Evolutionary conservation across 2,113 vertebrate genomes (phyloP), one percentile per base, ranked within the genome.

Genomic region (Dasyornis broadbenti): DNA sequence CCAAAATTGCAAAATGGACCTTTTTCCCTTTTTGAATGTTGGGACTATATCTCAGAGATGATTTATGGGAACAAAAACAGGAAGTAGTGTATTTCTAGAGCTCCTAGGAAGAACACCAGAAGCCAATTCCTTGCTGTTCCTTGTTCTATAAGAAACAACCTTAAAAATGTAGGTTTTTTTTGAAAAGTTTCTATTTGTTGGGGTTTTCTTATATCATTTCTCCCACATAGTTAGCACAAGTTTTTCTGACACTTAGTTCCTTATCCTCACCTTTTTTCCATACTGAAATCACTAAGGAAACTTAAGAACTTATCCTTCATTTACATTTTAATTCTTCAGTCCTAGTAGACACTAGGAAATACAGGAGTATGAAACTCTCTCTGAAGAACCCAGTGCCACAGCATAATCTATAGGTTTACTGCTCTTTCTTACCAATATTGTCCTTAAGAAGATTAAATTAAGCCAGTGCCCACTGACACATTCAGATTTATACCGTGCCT

Each of bases 281-380:
- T 61, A 40, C 37, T 65, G 65, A 61, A 87, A 72, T 15, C 1
- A 7, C 40, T 54, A 66, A 84, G 57, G 39, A 86, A 78, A 69
- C 18, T 45, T 52, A 69, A 92, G 33, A 89, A 49, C 11, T 68
- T 82, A 35, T 37, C 53, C 23, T 64, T 14, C 69, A 50, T 72
- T 71, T 44, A 27, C 26, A 37, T 92, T 89, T 92, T 63, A 80
- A 93, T 80, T 86, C 63, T 83, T 73, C 77, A 54, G 27, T 70
- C 59, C 57, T 82, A 57, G 59, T n/a, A 79, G 40, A 75, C 65
- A 35, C 37, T 68, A 72, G 57, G 82, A 95, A 86, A 42, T 72
- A 77, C 53, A 80, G 39, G 20, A 77, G 23, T 37, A 54, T 44
- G 59, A 80, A 90, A 77, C 26, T 82, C 57, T 88, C 49, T 90